Evolutionary conservation across 2,113 vertebrate species (phyloP), one percentile per base, ranked within the genome.

Genomic region (Orycteropus afer): DNA sequence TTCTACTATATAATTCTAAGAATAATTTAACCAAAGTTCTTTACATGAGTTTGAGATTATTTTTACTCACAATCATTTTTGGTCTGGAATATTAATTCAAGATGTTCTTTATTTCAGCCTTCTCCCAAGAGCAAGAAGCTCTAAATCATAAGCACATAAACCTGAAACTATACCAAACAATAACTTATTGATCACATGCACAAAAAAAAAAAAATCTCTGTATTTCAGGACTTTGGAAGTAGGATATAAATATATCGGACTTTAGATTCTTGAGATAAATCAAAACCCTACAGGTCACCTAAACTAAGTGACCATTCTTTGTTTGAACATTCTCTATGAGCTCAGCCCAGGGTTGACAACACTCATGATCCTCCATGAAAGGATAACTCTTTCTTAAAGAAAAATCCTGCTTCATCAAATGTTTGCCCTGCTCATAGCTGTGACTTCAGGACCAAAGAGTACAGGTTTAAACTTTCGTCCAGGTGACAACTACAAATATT

Each of bases 21-120:
- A 91, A 81, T 92, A 85, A 73, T 85, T 95, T 97, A 92, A 23
- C 61, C 45, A 77, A 93, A 88, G 7, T 32, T 80, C 23, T 92
- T 82, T 90, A 63, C 10, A 40, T 65, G n/a, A 80, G 23, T 91
- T 91, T 89, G 23, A 87, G 51, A 95, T 95, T 92, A 85, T 42
- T 83, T 93, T 96, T 84, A 57, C 2, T 89, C 85, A 14, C 7
- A 84, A 42, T 84, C 49, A 63, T 53, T 90, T 95, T 97, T 63
- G n/a, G 34, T 94, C 7, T 86, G 84, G 29, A 84, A 88, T 93
- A 96, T 95, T 93, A 97, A 91, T 95, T 95, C 85, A 93, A 97
- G 47, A 37, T 92, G 78, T 67, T 95, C 51, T 97, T 45, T 94
- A 37, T 79, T 63, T 7, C 71, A 91, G 29, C 32, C 61, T 42